A percentile compares a stretch with the other conserved stretches of the same genome.
Evolutionary conservation across 2,113 vertebrate genomes (phyloP).

Genomic region (Zosterops borbonicus): DNA sequence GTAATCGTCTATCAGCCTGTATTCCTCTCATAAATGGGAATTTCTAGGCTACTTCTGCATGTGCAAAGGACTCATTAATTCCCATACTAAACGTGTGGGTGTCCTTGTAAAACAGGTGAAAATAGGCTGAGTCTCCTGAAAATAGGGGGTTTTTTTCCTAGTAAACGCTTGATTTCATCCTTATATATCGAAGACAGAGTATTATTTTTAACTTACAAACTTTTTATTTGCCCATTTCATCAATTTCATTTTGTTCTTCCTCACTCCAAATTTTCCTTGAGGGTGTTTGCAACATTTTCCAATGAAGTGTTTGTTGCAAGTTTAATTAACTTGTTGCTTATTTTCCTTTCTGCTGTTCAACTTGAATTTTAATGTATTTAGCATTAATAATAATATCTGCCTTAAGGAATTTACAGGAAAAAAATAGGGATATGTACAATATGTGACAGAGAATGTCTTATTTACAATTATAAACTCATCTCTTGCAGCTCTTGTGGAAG

Average conservation of each 20-base stretch:
- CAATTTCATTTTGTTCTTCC: background rate
- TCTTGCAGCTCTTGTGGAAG: background rate
- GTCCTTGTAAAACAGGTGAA: background rate
- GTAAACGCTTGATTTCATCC: background rate
- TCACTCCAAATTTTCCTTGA: background rate
- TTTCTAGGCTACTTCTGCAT: background rate
- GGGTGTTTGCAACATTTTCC: background rate
- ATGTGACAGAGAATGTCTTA: background rate
- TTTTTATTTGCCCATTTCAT: background rate
- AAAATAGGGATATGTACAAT: background rate
- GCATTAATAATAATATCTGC: background rate
- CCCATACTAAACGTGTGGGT: background rate
- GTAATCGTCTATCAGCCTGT: background rate
- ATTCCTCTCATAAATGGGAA: background rate
- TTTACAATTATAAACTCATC: background rate
- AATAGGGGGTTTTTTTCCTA: background rate
- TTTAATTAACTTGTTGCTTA: slow-evolving; percentile 20
- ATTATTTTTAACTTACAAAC: background rate
- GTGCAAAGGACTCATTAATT: background rate
- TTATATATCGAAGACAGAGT: background rate
- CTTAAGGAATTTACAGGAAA: background rate
- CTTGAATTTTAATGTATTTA: slow-evolving; percentile 32
- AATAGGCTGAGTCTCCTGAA: background rate
- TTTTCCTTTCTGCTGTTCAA: background rate
- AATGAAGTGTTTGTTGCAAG: background rate